Percentiles rank a stretch among this genome's conserved stretches.
Evolutionary conservation across 92 coral and sea anemone species (phyloP).

Genomic region (Blastomussa wellsi): DNA sequence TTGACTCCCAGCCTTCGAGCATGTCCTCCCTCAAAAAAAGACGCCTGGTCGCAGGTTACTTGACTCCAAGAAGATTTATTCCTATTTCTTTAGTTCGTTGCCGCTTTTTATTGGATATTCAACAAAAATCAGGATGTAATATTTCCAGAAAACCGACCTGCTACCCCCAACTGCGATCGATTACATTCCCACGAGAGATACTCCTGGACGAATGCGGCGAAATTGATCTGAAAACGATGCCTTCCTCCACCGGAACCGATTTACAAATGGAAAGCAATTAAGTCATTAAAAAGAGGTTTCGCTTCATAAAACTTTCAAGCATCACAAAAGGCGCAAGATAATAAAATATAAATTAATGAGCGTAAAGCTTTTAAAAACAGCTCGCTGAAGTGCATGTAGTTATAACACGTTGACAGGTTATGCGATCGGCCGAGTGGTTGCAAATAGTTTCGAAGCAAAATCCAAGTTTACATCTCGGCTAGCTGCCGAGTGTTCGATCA

Average conservation of each 20-base stretch:
- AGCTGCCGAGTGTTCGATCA: not conserved
- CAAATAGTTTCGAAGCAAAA: not conserved
- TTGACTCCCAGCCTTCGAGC: too few relatives aligned
- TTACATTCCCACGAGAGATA: slow-evolving; percentile 4
- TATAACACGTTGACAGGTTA: slow-evolving; percentile 22
- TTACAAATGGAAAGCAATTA: slow-evolving; percentile 39
- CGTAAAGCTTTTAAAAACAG: slow-evolving; percentile 41
- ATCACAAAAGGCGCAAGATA: slow-evolving; percentile 42
- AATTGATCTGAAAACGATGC: slow-evolving; percentile 29
- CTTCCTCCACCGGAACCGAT: slow-evolving; percentile 49
- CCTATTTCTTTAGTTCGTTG: not conserved
- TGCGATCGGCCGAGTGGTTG: not conserved
- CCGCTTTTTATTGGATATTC: slow-evolving; percentile 38
- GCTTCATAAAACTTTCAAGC: slow-evolving; percentile 27
- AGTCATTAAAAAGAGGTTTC: slow-evolving; percentile 26
- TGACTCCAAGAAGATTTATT: not conserved
- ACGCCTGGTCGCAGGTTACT: too few relatives aligned
- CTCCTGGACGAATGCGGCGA: slow-evolving; percentile 8
- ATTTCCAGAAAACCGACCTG: slow-evolving; percentile 2
- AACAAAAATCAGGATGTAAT: slow-evolving; percentile 32
- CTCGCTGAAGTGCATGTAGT: slow-evolving; percentile 10
- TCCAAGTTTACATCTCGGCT: not conserved
- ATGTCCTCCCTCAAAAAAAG: too few relatives aligned
- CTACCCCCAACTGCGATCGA: slow-evolving; percentile 22
- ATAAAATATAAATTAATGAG: slow-evolving; percentile 37